Base-by-base conservation (phyloP, 2,888 invertebrate genomes). In the Ganaspis brasiliensis region DNA sequence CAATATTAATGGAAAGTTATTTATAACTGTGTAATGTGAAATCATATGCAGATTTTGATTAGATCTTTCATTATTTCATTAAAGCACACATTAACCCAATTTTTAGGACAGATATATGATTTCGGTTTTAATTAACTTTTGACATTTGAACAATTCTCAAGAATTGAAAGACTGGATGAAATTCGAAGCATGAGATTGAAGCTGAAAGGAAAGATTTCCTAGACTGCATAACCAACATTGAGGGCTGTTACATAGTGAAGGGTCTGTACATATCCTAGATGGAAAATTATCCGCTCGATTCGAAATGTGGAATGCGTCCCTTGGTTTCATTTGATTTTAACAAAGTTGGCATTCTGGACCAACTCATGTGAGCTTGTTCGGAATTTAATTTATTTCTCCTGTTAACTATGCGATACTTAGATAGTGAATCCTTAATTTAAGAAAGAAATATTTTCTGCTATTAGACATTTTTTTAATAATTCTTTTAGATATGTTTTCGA, bases 271-370 rank as follows among this genome's bases (percentile, higher is more conserved):
- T 85, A 83, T 84, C 81, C 75, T 37, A 40, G 75, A 78, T 78
- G 74, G 81, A 81, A 87, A 87, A 87, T 87, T 85, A 83, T 81
- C 81, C 82, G 82, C 82, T 84, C 87, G 80, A 82, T 85, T 85
- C 79, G 84, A 81, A 82, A 80, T 82, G 79, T 76, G 85, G 85
- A 83, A 87, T 86, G 83, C 82, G 73, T 73, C 35, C 10, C 31
- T 35, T 31, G 59, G 26, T 59, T 55, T 63, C 57, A 75, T 85
- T 85, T 81, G 81, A 84, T 74, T 82, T 82, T 80, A 63, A 72
- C 87, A 79, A 85, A 82, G 84, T 81, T 75, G 84, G 87, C 87
- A 86, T 87, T 83, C 79, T 71, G 75, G 83, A 82, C 82, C 85
- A 85, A 26, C 59, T 52, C 67, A 24, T 45, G 26, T n/a, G 45